phyloP scores from a whole-genome alignment of 2,888 invertebrate genomes.

The Acronicta psi region DNA sequence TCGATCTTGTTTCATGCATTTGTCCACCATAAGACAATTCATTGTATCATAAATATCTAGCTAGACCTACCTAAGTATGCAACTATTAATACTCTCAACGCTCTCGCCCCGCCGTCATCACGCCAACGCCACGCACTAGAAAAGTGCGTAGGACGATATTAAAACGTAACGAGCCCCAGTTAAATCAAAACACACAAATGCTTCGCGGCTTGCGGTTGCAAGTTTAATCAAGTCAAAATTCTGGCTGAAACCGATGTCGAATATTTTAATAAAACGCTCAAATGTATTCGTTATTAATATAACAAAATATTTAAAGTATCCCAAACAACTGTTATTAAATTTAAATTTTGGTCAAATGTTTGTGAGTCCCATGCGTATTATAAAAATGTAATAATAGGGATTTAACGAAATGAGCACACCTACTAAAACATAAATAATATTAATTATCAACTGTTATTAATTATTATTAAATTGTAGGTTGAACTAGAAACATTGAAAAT shows the following conservation, averaged over 20 bases:
- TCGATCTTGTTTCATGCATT: too few relatives aligned
- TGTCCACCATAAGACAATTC: too few relatives aligned
- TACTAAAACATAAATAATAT: too few relatives aligned
- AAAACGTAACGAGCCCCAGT: constrained; percentile 14
- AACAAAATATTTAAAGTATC: constrained; percentile 6
- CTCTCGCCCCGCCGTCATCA: not conserved
- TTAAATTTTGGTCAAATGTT: not conserved
- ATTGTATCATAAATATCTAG: too few relatives aligned
- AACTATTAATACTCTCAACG: not conserved
- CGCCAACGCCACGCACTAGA: constrained; percentile 4
- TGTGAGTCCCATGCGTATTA: too few relatives aligned
- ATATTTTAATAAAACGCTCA: constrained; percentile 24
- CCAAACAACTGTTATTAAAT: not conserved
- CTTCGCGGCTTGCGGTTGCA: constrained; percentile 28
- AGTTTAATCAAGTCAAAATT: constrained; percentile 44
- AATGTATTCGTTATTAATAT: constrained; percentile 1
- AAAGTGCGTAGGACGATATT: not conserved
- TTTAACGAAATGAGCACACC: too few relatives aligned
- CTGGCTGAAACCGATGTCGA: constrained; percentile 22
- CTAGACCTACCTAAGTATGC: too few relatives aligned
- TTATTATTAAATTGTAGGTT: too few relatives aligned
- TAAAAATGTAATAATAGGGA: too few relatives aligned
- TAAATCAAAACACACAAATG: constrained; percentile 33
- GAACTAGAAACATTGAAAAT: too few relatives aligned
- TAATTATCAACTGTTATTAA: too few relatives aligned